Percentiles rank a stretch among this genome's conserved stretches.
Conservation (phyloP, 1,140 invertebrate species). For the Polypedilum pembai region DNA sequence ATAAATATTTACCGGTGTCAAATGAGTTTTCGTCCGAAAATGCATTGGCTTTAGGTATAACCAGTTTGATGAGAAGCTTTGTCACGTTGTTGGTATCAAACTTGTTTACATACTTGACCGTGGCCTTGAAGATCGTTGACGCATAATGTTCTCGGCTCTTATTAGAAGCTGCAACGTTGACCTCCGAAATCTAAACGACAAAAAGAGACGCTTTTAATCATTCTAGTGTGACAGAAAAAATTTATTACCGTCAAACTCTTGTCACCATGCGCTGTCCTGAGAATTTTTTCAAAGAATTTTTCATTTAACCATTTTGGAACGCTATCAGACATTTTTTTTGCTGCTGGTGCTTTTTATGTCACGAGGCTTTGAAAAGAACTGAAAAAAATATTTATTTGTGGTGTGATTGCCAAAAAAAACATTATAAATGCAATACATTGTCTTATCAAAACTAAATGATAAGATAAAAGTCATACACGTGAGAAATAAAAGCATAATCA, state of each 20-base stretch:
- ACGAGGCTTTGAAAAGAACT: not conserved
- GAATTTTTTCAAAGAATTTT: constrained; percentile 15
- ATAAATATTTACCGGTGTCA: not conserved
- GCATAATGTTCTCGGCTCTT: constrained; percentile 2
- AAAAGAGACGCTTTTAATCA: not conserved
- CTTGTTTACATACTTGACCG: constrained; percentile 8
- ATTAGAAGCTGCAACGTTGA: not conserved
- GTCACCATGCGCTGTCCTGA: not conserved
- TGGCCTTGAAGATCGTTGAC: constrained; percentile 20
- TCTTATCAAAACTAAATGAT: not conserved
- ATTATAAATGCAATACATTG: not conserved
- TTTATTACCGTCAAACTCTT: not conserved
- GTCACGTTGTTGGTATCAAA: not conserved
- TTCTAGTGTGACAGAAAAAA: not conserved
- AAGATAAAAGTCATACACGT: not conserved
- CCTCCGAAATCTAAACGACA: not conserved
- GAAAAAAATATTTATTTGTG: not conserved
- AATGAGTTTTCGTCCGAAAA: constrained; percentile 21
- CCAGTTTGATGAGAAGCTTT: not conserved
- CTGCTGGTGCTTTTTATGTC: not conserved
- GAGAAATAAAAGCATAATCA: not conserved
- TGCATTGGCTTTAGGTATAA: constrained; percentile 10
- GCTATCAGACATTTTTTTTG: not conserved
- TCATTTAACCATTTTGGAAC: not conserved
- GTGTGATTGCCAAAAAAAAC: not conserved